These are phyloP conservation scores for Micrasema minimum DNA, from an alignment of 1,140 invertebrate species.

Conservation along the genomic window DNA sequence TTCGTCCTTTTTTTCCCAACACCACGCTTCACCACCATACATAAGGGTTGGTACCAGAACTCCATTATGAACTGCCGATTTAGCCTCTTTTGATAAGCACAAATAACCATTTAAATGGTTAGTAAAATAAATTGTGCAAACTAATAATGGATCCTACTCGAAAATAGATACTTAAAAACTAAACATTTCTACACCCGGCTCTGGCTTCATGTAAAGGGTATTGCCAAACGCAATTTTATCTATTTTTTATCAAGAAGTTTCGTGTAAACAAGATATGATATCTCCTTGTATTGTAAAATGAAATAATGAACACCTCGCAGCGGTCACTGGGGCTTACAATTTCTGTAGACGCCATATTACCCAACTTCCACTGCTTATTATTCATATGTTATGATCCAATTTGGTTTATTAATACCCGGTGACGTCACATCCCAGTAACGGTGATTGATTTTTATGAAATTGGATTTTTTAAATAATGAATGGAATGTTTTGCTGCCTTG, in stretches of 20 bases:
- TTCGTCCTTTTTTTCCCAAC: too few relatives aligned
- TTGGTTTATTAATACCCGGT: slow-evolving; percentile 20
- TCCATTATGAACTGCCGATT: too few relatives aligned
- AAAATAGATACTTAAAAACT: too few relatives aligned
- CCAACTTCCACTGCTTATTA: slow-evolving; percentile 4
- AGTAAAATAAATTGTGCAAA: too few relatives aligned
- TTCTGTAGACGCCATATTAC: slow-evolving; percentile 1
- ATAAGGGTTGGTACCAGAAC: too few relatives aligned
- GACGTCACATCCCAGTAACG: slow-evolving; percentile 32
- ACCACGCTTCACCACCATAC: too few relatives aligned
- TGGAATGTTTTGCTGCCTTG: not conserved
- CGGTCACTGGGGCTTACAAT: slow-evolving; percentile 1
- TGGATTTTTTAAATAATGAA: slow-evolving; percentile 17
- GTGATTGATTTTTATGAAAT: slow-evolving; percentile 34
- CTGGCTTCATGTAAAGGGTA: not conserved
- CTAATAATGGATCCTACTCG: too few relatives aligned
- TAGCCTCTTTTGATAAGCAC: too few relatives aligned
- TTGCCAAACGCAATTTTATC: not conserved
- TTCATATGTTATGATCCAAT: slow-evolving; percentile 9
- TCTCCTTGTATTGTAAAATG: slow-evolving; percentile 4
- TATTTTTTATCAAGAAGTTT: slow-evolving; percentile 12
- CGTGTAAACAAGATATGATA: slow-evolving; percentile 35
- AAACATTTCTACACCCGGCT: too few relatives aligned
- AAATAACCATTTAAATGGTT: too few relatives aligned
- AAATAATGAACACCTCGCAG: not conserved